Evolutionary conservation across 2,113 vertebrate species (phyloP), one percentile per base, ranked within the genome.

Genomic region (Cygnus buccinator): DNA sequence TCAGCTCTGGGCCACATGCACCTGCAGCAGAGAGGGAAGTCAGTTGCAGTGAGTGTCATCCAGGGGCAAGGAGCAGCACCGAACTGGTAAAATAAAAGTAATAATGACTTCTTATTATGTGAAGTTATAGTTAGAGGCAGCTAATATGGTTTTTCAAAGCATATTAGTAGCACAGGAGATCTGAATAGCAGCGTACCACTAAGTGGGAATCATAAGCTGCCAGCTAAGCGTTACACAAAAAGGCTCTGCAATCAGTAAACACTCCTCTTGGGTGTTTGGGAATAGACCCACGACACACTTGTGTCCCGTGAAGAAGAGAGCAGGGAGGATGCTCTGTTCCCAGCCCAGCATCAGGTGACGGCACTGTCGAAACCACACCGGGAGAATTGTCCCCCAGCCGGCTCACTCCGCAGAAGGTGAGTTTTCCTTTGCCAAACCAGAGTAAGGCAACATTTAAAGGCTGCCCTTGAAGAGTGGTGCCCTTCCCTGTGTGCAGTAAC

Each of bases 241-340:
- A 78, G 25, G 5, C 44, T 62, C 74, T 83, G 55, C 41, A 62
- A 63, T 50, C 68, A 33, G 70, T 71, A 94, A 84, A 89, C 75
- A 84, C 37, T 84, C 91, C 76, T 94, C 65, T 41, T 84, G 68
- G 84, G 63, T 57, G 50, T 72, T 89, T 94, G 68, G 52, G 84
- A 90, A 74, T 43, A 74, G 95, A 37, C n/a, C 66, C 66, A 55
- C 0, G 0, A 23, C 76, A 1, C 65, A 78, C 88, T 85, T 67
- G 65, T 66, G 81, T 81, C 84, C 65, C 52, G 55, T 67, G 65
- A 93, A 66, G 73, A 72, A 63, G 76, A 77, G 54, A 43, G 19
- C 46, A 39, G 62, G 2, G 21, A 85, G 39, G 37, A 76, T 43
- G 41, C 71, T 37, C 3, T 19, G n/a, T 89, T 92, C 89, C n/a